Percentiles rank a stretch among this genome's conserved stretches.
These are phyloP conservation scores for Lomographa bimaculata DNA, from an alignment of 2,888 invertebrate genomes.

Conservation along the genomic window DNA sequence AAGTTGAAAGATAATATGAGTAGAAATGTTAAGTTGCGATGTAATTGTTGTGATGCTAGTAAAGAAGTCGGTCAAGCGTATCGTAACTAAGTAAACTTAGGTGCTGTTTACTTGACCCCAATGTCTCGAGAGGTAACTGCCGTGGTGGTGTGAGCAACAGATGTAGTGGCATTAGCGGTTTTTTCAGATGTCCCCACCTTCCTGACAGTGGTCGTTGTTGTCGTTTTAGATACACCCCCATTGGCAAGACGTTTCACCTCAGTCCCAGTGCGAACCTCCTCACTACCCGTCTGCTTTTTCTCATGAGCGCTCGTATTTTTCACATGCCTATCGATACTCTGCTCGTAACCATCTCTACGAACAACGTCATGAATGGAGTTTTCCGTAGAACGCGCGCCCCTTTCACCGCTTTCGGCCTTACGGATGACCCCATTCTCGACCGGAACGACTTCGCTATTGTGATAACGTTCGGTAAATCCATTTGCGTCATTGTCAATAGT, in stretches of 20 bases:
- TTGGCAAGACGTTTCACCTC: slow-evolving; percentile 68
- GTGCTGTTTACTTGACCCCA: slow-evolving; percentile 63
- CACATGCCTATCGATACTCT: slow-evolving; percentile 58
- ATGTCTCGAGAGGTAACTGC: slow-evolving; percentile 70
- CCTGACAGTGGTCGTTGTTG: slow-evolving; percentile 68
- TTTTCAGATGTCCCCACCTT: slow-evolving; percentile 68
- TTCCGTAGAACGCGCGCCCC: slow-evolving; percentile 52
- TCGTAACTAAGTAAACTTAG: no score
- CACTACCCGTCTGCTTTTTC: slow-evolving; percentile 56
- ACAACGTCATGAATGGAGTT: slow-evolving; percentile 57
- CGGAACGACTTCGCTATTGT: slow-evolving; percentile 64
- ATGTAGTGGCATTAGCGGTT: slow-evolving; percentile 62
- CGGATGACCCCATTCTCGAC: slow-evolving; percentile 62
- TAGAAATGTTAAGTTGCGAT: no score
- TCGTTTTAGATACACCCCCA: slow-evolving; percentile 68
- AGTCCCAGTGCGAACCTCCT: slow-evolving; percentile 65
- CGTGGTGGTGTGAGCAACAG: slow-evolving; percentile 64
- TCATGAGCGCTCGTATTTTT: slow-evolving; percentile 64
- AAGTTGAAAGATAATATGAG: no score
- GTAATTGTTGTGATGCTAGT: slow-evolving; percentile 15
- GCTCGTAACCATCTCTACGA: slow-evolving; percentile 60
- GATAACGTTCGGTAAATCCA: slow-evolving; percentile 60
- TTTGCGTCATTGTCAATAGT: slow-evolving; percentile 69
- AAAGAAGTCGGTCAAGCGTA: slow-evolving; percentile 19
- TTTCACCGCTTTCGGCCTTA: slow-evolving; percentile 59